Percentiles rank a stretch among this genome's conserved stretches.
Conservation (phyloP, 1,140 invertebrate genomes). For the Penaeus indicus region DNA sequence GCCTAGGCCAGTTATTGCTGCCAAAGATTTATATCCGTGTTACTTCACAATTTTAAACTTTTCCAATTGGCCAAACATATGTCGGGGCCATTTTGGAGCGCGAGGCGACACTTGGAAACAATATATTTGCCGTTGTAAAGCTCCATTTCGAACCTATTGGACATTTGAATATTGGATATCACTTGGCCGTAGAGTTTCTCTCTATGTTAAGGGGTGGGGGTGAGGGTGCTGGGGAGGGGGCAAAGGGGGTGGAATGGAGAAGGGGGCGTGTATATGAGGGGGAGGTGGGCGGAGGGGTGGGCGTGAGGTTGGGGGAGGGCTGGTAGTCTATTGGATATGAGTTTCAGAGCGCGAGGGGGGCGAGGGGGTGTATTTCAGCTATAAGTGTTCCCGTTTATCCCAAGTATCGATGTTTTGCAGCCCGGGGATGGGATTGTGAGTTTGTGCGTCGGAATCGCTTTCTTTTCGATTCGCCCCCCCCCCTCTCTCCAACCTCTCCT, state of each 20-base stretch:
- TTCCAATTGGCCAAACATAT: constrained; percentile 67
- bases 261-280: too few relatives aligned
- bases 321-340: constrained; percentile 56
- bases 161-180: constrained; percentile 67
- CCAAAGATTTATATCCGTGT: constrained; percentile 65
- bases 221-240: too few relatives aligned
- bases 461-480: too few relatives aligned
- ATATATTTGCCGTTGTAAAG: constrained; percentile 65
- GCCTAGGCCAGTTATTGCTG: constrained; percentile 58
- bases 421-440: constrained; percentile 39
- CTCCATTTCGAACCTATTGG: constrained; percentile 65
- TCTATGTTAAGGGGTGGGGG: constrained; percentile 2
- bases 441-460: not conserved
- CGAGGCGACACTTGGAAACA: constrained; percentile 60
- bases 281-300: too few relatives aligned
- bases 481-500: too few relatives aligned
- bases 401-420: constrained; percentile 49
- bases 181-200: constrained; percentile 49
- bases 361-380: constrained; percentile 51
- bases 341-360: constrained; percentile 48
- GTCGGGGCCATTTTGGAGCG: constrained; percentile 66
- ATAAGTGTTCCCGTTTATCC: constrained; percentile 58
- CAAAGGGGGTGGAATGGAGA: too few relatives aligned
- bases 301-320: too few relatives aligned
- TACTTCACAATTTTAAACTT: constrained; percentile 67